Base-by-base conservation (phyloP, 2,113 vertebrate genomes). In the Urocynchramus pylzowi region DNA sequence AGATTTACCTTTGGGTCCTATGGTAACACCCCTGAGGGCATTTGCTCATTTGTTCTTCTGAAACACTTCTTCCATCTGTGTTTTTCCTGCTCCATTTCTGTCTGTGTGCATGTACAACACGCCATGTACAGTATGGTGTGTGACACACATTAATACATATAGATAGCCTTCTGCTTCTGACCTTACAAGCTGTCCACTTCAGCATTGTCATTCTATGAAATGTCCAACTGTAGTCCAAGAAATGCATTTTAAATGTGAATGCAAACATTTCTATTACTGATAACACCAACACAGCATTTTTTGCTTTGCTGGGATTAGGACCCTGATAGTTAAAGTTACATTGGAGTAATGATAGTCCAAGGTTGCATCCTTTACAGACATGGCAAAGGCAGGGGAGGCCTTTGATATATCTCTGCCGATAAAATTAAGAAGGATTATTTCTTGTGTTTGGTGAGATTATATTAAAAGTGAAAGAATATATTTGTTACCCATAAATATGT, bases 201-300 rank as follows among this genome's bases (percentile, higher is more conserved):
- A 97, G 95, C 95, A 96, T 13, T 96, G 96, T 96, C 90, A 89
- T 91, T 96, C 94, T 88, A 26, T 83, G 84, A 95, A 96, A 93
- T 92, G 91, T 95, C 90, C 84, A 89, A 47, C 82, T 95, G 78
- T 92, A 96, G 84, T 95, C 71, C 88, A 79, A 97, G 91, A 97
- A 97, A 94, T 96, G 95, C 93, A 96, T 97, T 97, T 96, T 95
- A 95, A 97, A 97, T 94, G 70, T 90, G 96, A 88, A 96, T 97
- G 95, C 81, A 97, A 97, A 97, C 91, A 95, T 97, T 97, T 95
- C 92, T 96, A 93, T 97, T 97, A 94, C 87, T 92, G 87, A 96
- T 96, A 97, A 95, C 87, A 97, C 91, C 87, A 97, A 63, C 93
- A 2, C 96, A 97, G 96, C 96, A 94, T 77, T 95, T 97, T 97